phyloP scores from a whole-genome alignment of 2,888 invertebrate species.

The Ypsolopha sequella region DNA sequence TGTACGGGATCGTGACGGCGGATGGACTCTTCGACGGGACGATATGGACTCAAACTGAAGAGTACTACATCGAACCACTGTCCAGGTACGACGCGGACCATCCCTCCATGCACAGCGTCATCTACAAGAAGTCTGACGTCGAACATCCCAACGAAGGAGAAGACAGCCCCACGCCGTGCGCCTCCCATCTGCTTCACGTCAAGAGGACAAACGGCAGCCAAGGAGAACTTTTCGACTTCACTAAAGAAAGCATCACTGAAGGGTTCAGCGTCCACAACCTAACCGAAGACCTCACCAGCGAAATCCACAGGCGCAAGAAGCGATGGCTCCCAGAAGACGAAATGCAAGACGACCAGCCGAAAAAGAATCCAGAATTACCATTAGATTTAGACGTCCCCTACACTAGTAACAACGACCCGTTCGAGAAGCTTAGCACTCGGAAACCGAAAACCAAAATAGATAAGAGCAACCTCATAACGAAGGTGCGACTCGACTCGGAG shows the following conservation, averaged over 20 bases:
- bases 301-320: conserved; percentile 61
- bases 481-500: conserved; percentile 62
- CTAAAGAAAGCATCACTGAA: conserved; percentile 29
- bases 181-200: conserved; percentile 73
- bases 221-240: conserved; percentile 52
- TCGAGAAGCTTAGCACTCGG: conserved; percentile 59
- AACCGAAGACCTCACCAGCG: conserved; percentile 45
- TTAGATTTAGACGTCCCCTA: conserved; percentile 76
- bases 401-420: conserved; percentile 71
- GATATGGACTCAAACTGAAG: conserved; percentile 81
- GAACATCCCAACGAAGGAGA: conserved; percentile 50
- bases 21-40: conserved; percentile 93
- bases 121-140: conserved; percentile 87
- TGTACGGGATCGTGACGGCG: conserved; percentile 87
- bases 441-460: conserved; percentile 66
- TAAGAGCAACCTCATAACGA: conserved; percentile 65
- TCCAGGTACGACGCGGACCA: conserved; percentile 73
- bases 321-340: conserved; percentile 79
- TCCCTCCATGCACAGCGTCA: conserved; percentile 81
- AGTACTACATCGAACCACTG: conserved; percentile 88
- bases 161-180: conserved; percentile 53
- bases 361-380: conserved; percentile 74
- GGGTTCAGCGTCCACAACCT: conserved; percentile 33
- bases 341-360: conserved; percentile 69
- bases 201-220: conserved; percentile 43